Percentiles rank a stretch among this genome's conserved stretches.
Conservation (phyloP, 2,888 invertebrate genomes). For the Meteorus colon region DNA sequence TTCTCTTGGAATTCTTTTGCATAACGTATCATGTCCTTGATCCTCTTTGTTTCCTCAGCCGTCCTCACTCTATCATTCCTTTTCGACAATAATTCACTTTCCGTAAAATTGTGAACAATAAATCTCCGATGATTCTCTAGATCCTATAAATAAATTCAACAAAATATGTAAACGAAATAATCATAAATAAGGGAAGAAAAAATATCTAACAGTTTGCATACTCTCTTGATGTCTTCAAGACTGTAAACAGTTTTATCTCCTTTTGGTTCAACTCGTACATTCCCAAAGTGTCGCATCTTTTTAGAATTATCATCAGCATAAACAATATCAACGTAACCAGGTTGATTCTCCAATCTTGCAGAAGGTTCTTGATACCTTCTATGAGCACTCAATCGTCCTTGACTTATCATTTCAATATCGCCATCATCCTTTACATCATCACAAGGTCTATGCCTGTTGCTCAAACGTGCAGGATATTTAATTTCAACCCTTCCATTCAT, state of each 20-base stretch:
- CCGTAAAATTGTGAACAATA: conserved; percentile 67
- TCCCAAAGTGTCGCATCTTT: conserved; percentile 61
- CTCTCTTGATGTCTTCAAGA: conserved; percentile 61
- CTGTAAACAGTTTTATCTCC: conserved; percentile 59
- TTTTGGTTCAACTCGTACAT: conserved; percentile 55
- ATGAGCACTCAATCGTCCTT: conserved; percentile 20
- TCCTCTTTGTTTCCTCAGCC: conserved; percentile 58
- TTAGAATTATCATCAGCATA: conserved; percentile 58
- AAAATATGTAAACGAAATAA: conserved; percentile 5
- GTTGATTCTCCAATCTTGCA: conserved; percentile 52
- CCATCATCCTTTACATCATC: background rate
- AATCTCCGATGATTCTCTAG: conserved; percentile 60
- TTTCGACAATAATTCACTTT: conserved; percentile 64
- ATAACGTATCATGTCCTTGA: conserved; percentile 65
- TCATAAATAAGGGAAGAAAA: background rate
- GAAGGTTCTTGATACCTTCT: conserved; percentile 31
- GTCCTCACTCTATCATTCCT: conserved; percentile 62
- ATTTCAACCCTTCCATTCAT: conserved; percentile 11
- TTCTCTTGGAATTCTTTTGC: conserved; percentile 67
- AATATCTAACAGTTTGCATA: conserved; percentile 42
- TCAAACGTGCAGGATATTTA: conserved; percentile 24
- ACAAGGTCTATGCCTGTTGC: conserved; percentile 10
- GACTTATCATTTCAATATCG: conserved; percentile 11
- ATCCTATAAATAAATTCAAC: conserved; percentile 55
- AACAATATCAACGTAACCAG: conserved; percentile 67